These are phyloP conservation scores for Neoascia interrupta DNA, from an alignment of 2,888 invertebrate species.

Conservation along the genomic window DNA sequence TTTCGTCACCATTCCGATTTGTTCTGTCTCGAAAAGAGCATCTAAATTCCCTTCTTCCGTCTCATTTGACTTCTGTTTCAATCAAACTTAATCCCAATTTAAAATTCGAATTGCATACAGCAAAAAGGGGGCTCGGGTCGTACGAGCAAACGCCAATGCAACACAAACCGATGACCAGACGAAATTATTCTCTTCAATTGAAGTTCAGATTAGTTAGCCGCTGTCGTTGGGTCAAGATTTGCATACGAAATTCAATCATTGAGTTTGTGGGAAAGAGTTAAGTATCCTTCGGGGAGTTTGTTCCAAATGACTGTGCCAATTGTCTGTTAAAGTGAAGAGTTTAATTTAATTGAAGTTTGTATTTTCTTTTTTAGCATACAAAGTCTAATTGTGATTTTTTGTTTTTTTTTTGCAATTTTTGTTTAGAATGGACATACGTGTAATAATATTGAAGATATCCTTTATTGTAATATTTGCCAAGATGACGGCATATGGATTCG, in stretches of 20 bases:
- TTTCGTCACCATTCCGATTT: not conserved
- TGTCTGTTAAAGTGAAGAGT: slow-evolving; percentile 46
- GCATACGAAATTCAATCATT: slow-evolving; percentile 55
- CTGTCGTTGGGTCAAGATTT: slow-evolving; percentile 61
- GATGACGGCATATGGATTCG: slow-evolving; percentile 75
- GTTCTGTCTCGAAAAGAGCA: not conserved
- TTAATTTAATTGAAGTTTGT: slow-evolving; percentile 41
- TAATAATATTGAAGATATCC: slow-evolving; percentile 72
- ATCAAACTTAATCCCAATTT: slow-evolving; percentile 22
- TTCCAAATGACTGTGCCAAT: slow-evolving; percentile 27
- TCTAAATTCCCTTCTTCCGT: too few relatives aligned
- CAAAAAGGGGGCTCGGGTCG: slow-evolving; percentile 1
- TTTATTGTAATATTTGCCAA: slow-evolving; percentile 72
- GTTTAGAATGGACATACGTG: slow-evolving; percentile 72
- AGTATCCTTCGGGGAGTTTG: slow-evolving; percentile 4
- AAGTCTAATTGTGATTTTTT: not conserved
- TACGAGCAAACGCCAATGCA: not conserved
- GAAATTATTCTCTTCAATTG: slow-evolving; percentile 36
- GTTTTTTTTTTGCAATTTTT: not conserved
- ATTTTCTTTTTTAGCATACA: too few relatives aligned
- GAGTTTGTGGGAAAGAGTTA: slow-evolving; percentile 34
- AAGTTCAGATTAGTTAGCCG: slow-evolving; percentile 57
- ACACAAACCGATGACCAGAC: slow-evolving; percentile 4
- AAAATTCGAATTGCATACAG: slow-evolving; percentile 29
- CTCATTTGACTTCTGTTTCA: not conserved